Evolutionary conservation across 2,113 vertebrate genomes (phyloP), one percentile per base, ranked within the genome.

Genomic region (Pholis gunnellus): DNA sequence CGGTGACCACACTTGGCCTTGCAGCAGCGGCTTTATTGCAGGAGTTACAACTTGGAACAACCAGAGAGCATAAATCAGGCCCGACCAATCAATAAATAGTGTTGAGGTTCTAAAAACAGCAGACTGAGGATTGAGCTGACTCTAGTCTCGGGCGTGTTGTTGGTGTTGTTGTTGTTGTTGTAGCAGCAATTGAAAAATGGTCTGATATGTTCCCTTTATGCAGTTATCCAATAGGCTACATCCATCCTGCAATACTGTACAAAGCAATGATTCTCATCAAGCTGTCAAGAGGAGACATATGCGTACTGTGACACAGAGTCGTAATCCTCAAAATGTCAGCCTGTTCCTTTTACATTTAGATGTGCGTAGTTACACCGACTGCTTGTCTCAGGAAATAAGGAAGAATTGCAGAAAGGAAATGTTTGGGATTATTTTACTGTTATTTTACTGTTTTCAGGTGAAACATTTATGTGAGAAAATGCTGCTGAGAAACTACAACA

Each of bases 41-140:
- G 72, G 68, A 84, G 76, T 77, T 72, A 89, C 84, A 87, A 69
- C 64, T 46, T 34, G 15, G 46, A 78, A 50, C 64, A 54, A 48
- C 72, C 71, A 61, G 61, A 79, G 56, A 81, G 60, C 44, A 81
- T 86, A 72, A 72, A 80, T 80, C 84, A 84, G 68, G 59, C 31
- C 72, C 20, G 25, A 83, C 8, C 70, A 70, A 90, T 91, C 78
- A 75, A 92, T 92, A 73, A n/a, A 50, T 59, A 67, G 65, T 31
- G 82, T 54, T 56, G 46, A 76, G 81, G 77, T 66, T 72, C 50
- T 88, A 69, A 87, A 90, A 84, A 42, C 25, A 68, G 36, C 25
- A 6, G 84, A 68, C 77, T 83, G 65, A 66, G 78, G 78, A 92
- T 77, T 75, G 48, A 83, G 66, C 63, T 5, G 54, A 25, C 59